phyloP scores from a whole-genome alignment of 2,113 vertebrate species.

The Coturnix japonica region DNA sequence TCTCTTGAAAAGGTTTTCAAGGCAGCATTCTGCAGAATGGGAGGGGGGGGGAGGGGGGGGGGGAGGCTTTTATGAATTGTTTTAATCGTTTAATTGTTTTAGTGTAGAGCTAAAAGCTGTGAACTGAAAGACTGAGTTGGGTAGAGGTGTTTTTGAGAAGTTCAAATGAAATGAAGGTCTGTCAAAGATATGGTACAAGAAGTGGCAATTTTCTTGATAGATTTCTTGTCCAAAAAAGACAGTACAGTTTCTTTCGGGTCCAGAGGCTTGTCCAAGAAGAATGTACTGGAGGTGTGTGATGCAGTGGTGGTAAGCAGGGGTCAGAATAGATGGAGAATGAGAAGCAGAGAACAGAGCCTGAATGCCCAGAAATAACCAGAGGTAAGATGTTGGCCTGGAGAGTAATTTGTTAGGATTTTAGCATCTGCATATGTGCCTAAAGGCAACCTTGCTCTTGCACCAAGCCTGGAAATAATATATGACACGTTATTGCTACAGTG shows the following conservation, averaged over 20 bases:
- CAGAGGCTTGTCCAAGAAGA: not conserved
- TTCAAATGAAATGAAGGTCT: constrained; percentile 8
- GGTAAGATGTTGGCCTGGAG: not conserved
- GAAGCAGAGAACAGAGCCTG: not conserved
- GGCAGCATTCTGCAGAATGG: not conserved
- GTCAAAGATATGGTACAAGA: not conserved
- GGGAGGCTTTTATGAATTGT: constrained; percentile 55
- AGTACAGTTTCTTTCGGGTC: not conserved
- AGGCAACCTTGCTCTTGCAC: not conserved
- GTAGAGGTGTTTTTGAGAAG: not conserved
- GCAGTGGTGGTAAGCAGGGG: not conserved
- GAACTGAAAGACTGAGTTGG: not conserved
- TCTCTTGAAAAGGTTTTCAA: constrained; percentile 24
- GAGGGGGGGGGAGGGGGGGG: too few relatives aligned
- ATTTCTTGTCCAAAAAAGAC: constrained; percentile 36
- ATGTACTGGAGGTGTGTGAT: not conserved
- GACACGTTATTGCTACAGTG: not conserved
- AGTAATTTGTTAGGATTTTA: not conserved
- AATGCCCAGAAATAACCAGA: not conserved
- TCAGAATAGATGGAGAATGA: not conserved
- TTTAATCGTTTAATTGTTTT: too few relatives aligned
- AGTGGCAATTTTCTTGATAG: not conserved
- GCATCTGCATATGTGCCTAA: not conserved
- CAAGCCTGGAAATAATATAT: not conserved
- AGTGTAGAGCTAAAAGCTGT: constrained; percentile 21